These are phyloP conservation scores for Entomobrya multifasciata DNA, from an alignment of 2,888 invertebrate genomes.

Conservation along the genomic window DNA sequence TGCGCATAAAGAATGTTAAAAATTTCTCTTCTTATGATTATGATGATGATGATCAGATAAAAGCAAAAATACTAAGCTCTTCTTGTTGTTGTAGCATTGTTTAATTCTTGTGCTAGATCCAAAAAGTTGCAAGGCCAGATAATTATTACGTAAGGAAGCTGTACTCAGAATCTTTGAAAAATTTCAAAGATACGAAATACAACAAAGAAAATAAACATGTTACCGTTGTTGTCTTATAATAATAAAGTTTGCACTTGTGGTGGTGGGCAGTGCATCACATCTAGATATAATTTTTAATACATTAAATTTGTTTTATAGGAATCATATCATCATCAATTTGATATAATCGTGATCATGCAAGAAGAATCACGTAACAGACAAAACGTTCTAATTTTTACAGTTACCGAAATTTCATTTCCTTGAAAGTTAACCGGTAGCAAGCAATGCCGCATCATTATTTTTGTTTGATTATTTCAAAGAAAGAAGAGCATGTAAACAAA, in stretches of 20 bases:
- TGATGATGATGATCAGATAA: slow-evolving; percentile 9
- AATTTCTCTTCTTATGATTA: slow-evolving; percentile 58
- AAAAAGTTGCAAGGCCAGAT: slow-evolving; percentile 72
- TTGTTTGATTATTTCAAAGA: slow-evolving; percentile 10
- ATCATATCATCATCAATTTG: not conserved
- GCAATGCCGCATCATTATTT: not conserved
- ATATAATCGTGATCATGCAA: not conserved
- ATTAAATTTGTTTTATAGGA: not conserved
- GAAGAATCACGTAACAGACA: slow-evolving; percentile 23
- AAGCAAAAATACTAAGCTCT: slow-evolving; percentile 26
- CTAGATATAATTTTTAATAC: too few species aligned
- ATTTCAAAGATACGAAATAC: not conserved
- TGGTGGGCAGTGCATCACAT: too few species aligned
- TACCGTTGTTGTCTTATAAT: slow-evolving; percentile 15
- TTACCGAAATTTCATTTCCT: slow-evolving; percentile 71
- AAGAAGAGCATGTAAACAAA: slow-evolving; percentile 63
- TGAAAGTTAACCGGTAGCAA: slow-evolving; percentile 41
- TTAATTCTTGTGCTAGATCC: slow-evolving; percentile 48
- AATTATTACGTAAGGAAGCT: slow-evolving; percentile 66
- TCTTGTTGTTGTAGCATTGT: not conserved
- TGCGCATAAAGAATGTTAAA: slow-evolving; percentile 2
- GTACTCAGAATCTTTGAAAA: not conserved
- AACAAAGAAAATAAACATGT: not conserved
- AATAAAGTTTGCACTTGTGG: too few species aligned
- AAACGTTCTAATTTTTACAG: slow-evolving; percentile 67